Evolutionary conservation across 2,113 vertebrate genomes (phyloP).

Genomic region (human): DNA sequence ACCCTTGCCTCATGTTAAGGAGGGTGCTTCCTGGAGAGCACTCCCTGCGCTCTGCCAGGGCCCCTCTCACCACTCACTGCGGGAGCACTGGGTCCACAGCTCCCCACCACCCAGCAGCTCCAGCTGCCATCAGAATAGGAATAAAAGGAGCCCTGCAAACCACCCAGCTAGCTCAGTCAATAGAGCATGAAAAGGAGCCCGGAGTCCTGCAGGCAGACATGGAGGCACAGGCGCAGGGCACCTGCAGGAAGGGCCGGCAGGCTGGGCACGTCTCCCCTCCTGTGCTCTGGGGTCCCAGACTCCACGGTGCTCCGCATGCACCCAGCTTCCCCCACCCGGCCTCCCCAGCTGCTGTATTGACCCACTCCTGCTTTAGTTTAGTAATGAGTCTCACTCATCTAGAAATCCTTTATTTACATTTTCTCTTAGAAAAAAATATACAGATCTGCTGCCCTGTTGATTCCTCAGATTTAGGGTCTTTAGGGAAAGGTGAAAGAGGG

Average conservation of each 20-base stretch:
- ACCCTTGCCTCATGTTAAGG: not conserved
- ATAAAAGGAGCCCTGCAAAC: no score
- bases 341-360: not conserved
- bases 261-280: not conserved
- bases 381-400: constrained; percentile 19
- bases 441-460: constrained; percentile 45
- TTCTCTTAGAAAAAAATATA: constrained; percentile 73
- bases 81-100: not conserved
- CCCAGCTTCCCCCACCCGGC: not conserved
- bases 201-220: not conserved
- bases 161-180: no score
- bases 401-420: constrained; percentile 77
- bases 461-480: not conserved
- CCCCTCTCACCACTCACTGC: no score
- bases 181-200: no score
- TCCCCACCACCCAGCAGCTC: not conserved
- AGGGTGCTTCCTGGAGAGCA: not conserved
- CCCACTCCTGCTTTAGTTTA: not conserved
- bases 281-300: not conserved
- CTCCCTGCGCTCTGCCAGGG: not conserved
- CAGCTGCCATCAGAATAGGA: not conserved
- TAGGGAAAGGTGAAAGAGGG: not conserved
- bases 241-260: not conserved
- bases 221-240: accelerated
- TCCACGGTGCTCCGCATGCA: not conserved